Conservation (phyloP, 2,888 invertebrate species). For the Danaus chrysippus region DNA sequence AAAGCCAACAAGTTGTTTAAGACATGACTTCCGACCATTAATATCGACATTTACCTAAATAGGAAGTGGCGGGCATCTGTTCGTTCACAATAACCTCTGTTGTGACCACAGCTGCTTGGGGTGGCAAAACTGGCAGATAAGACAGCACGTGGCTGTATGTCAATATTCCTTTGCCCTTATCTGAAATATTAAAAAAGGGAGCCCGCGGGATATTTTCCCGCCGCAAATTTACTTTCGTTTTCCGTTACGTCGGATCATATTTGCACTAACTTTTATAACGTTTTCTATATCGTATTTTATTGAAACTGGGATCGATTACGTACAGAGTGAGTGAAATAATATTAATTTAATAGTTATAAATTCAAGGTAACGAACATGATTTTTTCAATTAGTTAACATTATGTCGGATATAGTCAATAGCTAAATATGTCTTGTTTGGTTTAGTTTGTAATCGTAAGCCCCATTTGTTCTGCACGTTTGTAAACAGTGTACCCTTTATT, state of each 20-base stretch:
- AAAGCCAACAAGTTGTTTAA: conserved; percentile 18
- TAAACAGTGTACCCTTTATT: conserved; percentile 39
- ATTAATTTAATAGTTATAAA: too few species aligned
- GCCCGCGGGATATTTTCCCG: conserved; percentile 11
- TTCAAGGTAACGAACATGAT: neutral
- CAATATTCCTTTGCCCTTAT: conserved; percentile 34
- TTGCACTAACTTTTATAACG: neutral
- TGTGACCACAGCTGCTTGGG: conserved; percentile 41
- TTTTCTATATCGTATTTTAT: neutral
- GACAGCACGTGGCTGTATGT: conserved; percentile 34
- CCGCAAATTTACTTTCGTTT: conserved; percentile 15
- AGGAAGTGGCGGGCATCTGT: conserved; percentile 45
- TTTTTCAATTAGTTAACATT: neutral
- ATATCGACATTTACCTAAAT: conserved; percentile 34
- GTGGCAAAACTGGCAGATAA: conserved; percentile 42
- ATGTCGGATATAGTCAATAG: conserved; percentile 1
- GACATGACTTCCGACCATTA: conserved; percentile 21
- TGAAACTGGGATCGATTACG: too few species aligned
- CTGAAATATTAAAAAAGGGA: conserved; percentile 28
- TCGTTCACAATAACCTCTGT: conserved; percentile 38
- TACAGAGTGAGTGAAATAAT: too few species aligned
- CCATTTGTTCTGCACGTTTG: conserved; percentile 33
- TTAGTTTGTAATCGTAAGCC: conserved; percentile 21
- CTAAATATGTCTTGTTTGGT: conserved; percentile 10
- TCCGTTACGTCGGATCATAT: neutral